These are phyloP conservation scores for Nebria brevicollis DNA, from an alignment of 2,888 invertebrate species.

Conservation along the genomic window DNA sequence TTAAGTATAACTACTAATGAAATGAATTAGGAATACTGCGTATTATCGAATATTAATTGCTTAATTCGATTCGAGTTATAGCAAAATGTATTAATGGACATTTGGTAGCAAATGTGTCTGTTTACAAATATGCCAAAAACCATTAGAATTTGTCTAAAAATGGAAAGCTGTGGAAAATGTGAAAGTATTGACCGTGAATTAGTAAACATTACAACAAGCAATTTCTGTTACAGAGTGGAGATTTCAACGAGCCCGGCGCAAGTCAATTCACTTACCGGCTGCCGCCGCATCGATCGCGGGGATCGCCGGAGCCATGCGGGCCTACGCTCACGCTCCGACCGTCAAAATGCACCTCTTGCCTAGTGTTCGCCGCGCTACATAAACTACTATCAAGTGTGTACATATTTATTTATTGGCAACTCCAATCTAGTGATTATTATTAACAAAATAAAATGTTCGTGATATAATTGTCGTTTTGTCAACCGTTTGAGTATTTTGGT, in stretches of 20 bases:
- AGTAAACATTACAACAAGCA: not conserved
- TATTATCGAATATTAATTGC: no score
- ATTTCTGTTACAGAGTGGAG: conserved; percentile 20
- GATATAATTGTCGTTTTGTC: conserved; percentile 47
- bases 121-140: not conserved
- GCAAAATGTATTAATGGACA: not conserved
- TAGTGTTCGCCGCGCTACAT: not conserved
- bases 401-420: not conserved
- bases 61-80: not conserved
- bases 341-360: not conserved
- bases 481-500: not conserved
- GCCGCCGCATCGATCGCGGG: conserved; percentile 20
- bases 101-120: not conserved
- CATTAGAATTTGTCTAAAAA: not conserved
- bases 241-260: conserved; percentile 9
- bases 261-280: conserved; percentile 13
- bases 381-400: not conserved
- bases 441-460: conserved; percentile 47
- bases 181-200: not conserved
- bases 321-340: not conserved
- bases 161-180: not conserved
- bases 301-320: conserved; percentile 27
- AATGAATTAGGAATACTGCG: no score
- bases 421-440: not conserved
- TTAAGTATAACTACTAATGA: no score